Conservation (phyloP, 37 sponge, comb jelly and placozoan species). For the Mnemiopsis leidyi region DNA sequence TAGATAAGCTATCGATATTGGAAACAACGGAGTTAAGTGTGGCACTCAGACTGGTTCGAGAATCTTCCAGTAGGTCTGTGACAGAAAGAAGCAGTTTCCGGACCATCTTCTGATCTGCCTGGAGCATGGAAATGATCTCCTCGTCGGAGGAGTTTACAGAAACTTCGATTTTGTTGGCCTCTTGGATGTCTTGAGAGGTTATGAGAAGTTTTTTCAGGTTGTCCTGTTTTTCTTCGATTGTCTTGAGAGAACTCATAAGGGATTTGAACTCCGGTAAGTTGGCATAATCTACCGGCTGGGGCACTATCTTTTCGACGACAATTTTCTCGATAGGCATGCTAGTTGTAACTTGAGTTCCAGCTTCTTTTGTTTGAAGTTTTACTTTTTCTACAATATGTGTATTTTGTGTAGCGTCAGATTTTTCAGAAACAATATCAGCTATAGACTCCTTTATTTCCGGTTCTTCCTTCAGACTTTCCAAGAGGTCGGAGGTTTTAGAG, state of each 20-base stretch:
- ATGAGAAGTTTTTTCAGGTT: neutral
- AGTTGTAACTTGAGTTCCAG: neutral
- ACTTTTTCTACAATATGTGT: neutral
- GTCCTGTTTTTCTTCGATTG: conserved; percentile 43
- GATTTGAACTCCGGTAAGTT: conserved; percentile 23
- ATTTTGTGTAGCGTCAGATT: neutral
- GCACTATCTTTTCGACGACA: neutral
- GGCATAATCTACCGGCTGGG: neutral
- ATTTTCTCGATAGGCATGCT: neutral
- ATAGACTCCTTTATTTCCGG: neutral
- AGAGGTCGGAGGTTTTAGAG: neutral
- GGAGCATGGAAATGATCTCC: conserved; percentile 40
- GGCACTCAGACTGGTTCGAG: neutral
- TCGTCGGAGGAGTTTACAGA: conserved; percentile 47
- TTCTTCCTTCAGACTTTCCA: neutral
- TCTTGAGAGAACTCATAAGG: neutral
- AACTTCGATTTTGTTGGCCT: neutral
- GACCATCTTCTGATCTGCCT: neutral
- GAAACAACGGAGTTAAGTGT: neutral
- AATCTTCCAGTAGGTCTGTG: neutral
- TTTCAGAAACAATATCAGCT: neutral
- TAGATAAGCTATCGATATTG: conserved; percentile 29
- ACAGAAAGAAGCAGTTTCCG: neutral
- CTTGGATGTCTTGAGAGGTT: neutral
- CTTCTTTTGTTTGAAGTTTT: neutral